Conservation (phyloP, 2,113 vertebrate species). For the Baryphthengus martii region DNA sequence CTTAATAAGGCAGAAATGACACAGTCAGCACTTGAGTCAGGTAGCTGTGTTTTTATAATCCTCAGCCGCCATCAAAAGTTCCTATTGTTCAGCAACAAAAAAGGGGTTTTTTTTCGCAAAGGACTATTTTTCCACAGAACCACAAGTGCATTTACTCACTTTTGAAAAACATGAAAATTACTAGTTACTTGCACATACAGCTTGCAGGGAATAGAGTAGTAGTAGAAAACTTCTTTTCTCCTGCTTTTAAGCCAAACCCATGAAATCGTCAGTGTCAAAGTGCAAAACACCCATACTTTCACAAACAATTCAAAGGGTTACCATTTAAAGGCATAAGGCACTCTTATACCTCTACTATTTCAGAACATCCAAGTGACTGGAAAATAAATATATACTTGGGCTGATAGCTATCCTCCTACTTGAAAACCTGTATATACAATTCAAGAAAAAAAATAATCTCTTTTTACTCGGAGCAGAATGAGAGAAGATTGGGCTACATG, state of each 20-base stretch:
- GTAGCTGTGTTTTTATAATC: neutral
- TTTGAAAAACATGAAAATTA: neutral
- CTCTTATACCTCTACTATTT: neutral
- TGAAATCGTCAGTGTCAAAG: neutral
- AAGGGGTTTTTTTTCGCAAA: neutral
- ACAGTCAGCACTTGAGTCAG: slow-evolving; percentile 9
- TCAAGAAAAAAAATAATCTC: neutral
- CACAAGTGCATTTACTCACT: neutral
- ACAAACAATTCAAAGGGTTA: neutral
- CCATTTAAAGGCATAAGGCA: neutral
- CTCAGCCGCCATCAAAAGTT: neutral
- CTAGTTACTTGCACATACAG: neutral
- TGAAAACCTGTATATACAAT: neutral
- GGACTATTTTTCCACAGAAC: neutral
- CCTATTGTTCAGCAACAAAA: neutral
- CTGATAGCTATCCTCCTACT: neutral
- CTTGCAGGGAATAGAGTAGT: neutral
- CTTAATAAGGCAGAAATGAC: neutral
- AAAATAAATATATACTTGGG: neutral
- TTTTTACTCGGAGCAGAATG: neutral
- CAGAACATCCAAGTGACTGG: neutral
- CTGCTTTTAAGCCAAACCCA: neutral
- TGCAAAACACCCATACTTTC: neutral
- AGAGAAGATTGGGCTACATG: neutral
- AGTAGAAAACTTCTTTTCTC: neutral